phyloP scores from a whole-genome alignment of 2,888 invertebrate species.

The Neoitamus cyanurus region DNA sequence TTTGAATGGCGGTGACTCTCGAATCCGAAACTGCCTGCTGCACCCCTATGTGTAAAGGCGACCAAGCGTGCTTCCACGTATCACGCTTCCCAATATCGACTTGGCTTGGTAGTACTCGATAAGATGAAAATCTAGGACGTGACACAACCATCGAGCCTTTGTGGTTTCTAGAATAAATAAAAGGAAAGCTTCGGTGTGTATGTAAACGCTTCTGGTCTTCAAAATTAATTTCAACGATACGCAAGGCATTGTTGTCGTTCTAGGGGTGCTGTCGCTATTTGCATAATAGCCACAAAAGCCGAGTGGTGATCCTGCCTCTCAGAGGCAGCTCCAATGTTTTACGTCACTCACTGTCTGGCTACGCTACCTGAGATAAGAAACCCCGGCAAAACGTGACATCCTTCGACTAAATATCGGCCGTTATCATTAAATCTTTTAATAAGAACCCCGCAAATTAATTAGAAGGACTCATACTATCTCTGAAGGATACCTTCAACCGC shows the following conservation, averaged over 20 bases:
- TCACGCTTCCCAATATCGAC: not conserved
- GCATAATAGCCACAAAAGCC: not conserved
- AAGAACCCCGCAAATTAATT: slow-evolving; percentile 2
- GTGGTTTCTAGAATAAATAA: not conserved
- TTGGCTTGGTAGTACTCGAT: not conserved
- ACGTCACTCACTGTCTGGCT: not conserved
- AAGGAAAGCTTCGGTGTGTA: not conserved
- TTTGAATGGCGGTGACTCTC: not conserved
- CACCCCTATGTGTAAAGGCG: not conserved
- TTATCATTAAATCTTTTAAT: slow-evolving; percentile 29
- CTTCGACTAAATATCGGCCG: not conserved
- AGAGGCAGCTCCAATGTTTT: not conserved
- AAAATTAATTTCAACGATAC: not conserved
- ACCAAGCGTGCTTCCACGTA: not conserved
- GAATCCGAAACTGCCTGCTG: not conserved
- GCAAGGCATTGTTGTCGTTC: not conserved
- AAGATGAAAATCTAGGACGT: not conserved
- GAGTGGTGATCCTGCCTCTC: not conserved
- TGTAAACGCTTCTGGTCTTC: not conserved
- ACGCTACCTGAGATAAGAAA: not conserved
- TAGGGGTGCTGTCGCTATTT: not conserved
- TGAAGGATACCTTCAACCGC: not conserved
- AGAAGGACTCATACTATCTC: not conserved
- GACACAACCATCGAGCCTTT: not conserved
- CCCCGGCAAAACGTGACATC: not conserved